Conservation (phyloP, 2,888 invertebrate genomes). For the Eupithecia exiguata region DNA sequence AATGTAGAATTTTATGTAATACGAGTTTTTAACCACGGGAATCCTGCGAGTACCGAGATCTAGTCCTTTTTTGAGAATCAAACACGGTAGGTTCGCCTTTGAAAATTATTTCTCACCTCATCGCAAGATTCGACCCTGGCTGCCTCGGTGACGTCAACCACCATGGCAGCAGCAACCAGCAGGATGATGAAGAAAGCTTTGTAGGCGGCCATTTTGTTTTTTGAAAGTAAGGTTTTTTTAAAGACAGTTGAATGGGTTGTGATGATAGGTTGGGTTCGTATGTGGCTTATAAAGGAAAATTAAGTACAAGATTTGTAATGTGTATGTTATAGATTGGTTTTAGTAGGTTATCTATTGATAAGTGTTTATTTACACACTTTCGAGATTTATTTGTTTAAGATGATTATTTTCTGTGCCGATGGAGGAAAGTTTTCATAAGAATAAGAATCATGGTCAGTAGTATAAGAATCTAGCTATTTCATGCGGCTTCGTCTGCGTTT, state of each 20-base stretch:
- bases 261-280: not conserved
- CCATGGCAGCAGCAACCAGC: conserved; percentile 15
- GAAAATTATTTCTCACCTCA: conserved; percentile 7
- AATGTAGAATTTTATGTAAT: no score
- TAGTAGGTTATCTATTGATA: not conserved
- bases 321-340: conserved; percentile 3
- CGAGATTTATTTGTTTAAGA: not conserved
- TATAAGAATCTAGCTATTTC: not conserved
- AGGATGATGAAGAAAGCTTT: conserved; percentile 16
- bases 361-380: not conserved
- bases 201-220: conserved; percentile 20
- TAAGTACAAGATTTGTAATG: not conserved
- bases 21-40: no score
- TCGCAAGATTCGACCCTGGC: conserved; percentile 20
- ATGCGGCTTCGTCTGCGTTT: not conserved
- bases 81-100: no score
- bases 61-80: no score
- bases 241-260: conserved; percentile 1
- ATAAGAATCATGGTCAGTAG: not conserved
- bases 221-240: not conserved
- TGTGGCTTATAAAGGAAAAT: conserved; percentile 16
- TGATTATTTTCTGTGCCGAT: no score
- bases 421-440: not conserved
- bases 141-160: conserved; percentile 15
- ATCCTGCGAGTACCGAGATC: no score